These are phyloP conservation scores for Dipodomys ordii DNA, from an alignment of 2,113 vertebrate species.

Conservation along the genomic window DNA sequence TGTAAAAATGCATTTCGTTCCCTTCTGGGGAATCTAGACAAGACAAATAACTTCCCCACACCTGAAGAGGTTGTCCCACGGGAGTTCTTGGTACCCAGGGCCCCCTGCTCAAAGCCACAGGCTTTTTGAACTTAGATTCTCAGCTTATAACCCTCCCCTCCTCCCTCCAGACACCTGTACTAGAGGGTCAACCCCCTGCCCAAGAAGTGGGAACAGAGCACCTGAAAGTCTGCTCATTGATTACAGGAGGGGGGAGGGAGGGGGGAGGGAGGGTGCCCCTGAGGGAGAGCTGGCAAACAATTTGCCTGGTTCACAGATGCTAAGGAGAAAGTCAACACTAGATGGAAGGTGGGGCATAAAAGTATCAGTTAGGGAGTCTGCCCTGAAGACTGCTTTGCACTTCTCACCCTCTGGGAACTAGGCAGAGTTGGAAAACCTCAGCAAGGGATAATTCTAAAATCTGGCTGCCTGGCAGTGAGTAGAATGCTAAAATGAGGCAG, in stretches of 20 bases:
- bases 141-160: neutral
- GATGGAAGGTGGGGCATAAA: neutral
- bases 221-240: neutral
- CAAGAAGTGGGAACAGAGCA: neutral
- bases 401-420: neutral
- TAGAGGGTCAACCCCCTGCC: neutral
- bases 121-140: neutral
- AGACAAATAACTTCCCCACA: neutral
- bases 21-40: neutral
- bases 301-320: neutral
- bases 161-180: neutral
- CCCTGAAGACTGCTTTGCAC: neutral
- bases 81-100: neutral
- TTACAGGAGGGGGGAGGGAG: neutral
- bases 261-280: too few relatives aligned
- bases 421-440: neutral
- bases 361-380: neutral
- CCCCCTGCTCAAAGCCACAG: neutral
- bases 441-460: neutral
- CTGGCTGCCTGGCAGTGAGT: neutral
- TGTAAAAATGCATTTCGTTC: neutral
- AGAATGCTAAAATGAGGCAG: neutral
- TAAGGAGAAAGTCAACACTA: neutral
- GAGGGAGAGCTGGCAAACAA: neutral
- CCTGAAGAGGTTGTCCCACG: neutral